Conservation (phyloP, 2,888 invertebrate genomes). For the Coelinius sp. region DNA sequence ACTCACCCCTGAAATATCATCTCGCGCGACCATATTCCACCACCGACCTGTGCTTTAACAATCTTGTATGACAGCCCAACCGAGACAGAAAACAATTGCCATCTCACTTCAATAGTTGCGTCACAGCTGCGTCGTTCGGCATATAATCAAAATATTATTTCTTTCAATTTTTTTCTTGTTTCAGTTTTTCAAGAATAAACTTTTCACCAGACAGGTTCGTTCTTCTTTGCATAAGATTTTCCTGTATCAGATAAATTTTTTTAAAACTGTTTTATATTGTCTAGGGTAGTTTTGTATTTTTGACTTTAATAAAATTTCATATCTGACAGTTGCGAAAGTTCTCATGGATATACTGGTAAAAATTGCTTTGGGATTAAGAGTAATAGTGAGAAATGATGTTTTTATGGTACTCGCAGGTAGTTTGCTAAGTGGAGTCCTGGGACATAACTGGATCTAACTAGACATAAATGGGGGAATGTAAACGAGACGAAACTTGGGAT, state of each 20-base stretch:
- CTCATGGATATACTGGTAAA: not conserved
- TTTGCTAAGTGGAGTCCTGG: not conserved
- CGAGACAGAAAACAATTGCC: slow-evolving; percentile 40
- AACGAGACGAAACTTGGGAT: not conserved
- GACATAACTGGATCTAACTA: too few relatives aligned
- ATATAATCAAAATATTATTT: slow-evolving; percentile 69
- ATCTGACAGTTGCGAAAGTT: not conserved
- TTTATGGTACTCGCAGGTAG: not conserved
- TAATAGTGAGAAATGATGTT: not conserved
- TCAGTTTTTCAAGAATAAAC: slow-evolving; percentile 19
- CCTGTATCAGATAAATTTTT: not conserved
- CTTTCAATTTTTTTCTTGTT: slow-evolving; percentile 52
- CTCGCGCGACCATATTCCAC: slow-evolving; percentile 23
- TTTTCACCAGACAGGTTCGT: not conserved
- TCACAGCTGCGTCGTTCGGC: slow-evolving; percentile 64
- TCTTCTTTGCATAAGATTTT: not conserved
- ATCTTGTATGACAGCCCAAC: slow-evolving; percentile 64
- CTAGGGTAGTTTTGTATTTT: not conserved
- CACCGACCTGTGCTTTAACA: slow-evolving; percentile 61
- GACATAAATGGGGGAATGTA: not conserved
- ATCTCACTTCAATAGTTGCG: slow-evolving; percentile 55
- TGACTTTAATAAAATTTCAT: not conserved
- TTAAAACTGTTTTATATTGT: not conserved
- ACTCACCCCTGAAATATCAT: slow-evolving; percentile 20
- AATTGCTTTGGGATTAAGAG: not conserved